Conservation (phyloP, 2,797 vertebrate species). For the Micromesistius poutassou region DNA sequence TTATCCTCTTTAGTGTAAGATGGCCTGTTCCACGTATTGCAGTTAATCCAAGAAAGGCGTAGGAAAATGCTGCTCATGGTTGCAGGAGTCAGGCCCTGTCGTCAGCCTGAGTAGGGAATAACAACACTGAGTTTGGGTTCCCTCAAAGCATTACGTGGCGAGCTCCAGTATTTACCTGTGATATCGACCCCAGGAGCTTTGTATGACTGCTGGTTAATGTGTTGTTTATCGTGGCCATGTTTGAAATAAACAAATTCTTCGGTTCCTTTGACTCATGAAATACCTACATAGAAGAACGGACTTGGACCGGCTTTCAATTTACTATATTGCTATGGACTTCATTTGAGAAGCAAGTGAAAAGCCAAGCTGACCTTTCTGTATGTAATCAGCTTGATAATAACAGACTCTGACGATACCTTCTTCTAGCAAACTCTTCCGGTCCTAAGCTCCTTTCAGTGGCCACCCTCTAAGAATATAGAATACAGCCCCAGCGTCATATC, state of each 20-base stretch:
- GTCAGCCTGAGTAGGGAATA: conserved; percentile 14
- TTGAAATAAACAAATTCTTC: conserved; percentile 25
- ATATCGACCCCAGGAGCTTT: conserved; percentile 24
- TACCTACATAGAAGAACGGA: background rate
- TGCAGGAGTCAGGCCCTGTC: conserved; percentile 17
- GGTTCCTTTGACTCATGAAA: conserved; percentile 14
- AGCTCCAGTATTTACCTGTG: background rate
- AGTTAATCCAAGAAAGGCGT: conserved; percentile 24
- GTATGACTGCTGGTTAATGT: conserved; percentile 23
- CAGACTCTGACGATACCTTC: background rate
- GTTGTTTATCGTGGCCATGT: conserved; percentile 23
- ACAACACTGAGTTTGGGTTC: conserved; percentile 48
- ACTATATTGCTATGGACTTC: background rate
- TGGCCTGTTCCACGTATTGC: background rate
- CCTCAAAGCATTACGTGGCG: conserved; percentile 17
- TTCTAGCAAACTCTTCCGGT: background rate
- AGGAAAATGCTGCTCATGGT: conserved; percentile 25
- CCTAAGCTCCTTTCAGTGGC: background rate
- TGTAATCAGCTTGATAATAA: background rate
- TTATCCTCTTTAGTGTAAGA: conserved; percentile 14
- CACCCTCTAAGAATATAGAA: background rate
- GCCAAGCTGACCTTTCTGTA: background rate
- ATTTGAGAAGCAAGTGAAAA: background rate
- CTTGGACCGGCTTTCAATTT: background rate
- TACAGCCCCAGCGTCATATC: background rate